phyloP scores from a whole-genome alignment of 2,888 invertebrate genomes.

The Micoletzkya japonica region DNA sequence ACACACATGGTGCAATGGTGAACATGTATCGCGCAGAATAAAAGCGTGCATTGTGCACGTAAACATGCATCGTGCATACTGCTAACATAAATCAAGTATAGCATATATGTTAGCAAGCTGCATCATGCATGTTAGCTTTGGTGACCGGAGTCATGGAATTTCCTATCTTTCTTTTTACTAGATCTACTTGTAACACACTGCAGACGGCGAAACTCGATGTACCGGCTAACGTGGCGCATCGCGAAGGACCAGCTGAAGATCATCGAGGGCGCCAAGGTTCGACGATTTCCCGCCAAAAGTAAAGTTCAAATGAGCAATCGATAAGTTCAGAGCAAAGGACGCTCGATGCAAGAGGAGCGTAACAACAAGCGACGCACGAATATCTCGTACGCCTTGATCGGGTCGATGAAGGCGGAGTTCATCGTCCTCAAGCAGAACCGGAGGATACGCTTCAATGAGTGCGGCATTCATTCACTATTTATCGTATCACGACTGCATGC shows the following conservation, averaged over 20 bases:
- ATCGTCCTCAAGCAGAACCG: conserved; percentile 45
- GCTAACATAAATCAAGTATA: too few species aligned
- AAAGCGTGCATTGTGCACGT: too few species aligned
- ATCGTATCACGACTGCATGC: background rate
- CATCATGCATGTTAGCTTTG: too few species aligned
- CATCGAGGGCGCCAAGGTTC: conserved; percentile 51
- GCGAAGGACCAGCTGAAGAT: conserved; percentile 49
- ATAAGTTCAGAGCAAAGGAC: background rate
- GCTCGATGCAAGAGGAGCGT: background rate
- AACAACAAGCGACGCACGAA: conserved; percentile 31
- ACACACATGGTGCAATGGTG: too few species aligned
- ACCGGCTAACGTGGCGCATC: conserved; percentile 57
- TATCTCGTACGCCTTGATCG: conserved; percentile 52
- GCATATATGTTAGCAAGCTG: too few species aligned
- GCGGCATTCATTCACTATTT: conserved; percentile 18
- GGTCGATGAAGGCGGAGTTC: conserved; percentile 55
- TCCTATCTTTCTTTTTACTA: too few species aligned
- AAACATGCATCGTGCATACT: too few species aligned
- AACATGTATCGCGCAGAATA: too few species aligned
- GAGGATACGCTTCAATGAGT: conserved; percentile 50
- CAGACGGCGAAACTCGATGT: conserved; percentile 40
- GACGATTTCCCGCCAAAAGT: too few species aligned
- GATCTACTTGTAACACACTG: too few species aligned
- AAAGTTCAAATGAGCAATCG: too few species aligned
- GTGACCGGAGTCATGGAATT: too few species aligned